Evolutionary conservation across 2,113 vertebrate species (phyloP).

Genomic region (Carassius auratus): DNA sequence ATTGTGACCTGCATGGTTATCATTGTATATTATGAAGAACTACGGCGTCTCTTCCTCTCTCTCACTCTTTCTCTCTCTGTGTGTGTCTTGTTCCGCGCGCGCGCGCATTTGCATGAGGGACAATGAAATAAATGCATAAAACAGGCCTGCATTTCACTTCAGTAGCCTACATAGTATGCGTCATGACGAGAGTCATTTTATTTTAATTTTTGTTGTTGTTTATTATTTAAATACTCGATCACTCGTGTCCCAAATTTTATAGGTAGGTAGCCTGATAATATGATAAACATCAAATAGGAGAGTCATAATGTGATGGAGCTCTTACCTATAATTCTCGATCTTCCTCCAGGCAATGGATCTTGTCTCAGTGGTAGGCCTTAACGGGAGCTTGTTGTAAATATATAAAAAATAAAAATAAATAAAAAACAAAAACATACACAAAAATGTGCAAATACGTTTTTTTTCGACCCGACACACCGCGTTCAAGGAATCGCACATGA

Average conservation of each 20-base stretch:
- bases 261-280: background rate
- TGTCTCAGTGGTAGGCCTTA: conserved; percentile 60
- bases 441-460: conserved; percentile 39
- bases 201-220: background rate
- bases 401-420: conserved; percentile 46
- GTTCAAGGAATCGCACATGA: conserved; percentile 50
- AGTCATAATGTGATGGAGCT: conserved; percentile 40
- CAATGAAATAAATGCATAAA: conserved; percentile 46
- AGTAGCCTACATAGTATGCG: conserved; percentile 40
- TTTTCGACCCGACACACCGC: conserved; percentile 34
- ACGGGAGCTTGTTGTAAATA: conserved; percentile 64
- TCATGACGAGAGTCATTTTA: conserved; percentile 29
- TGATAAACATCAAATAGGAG: background rate
- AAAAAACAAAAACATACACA: conserved; percentile 38
- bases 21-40: background rate
- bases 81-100: background rate
- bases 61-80: background rate
- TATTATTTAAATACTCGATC: conserved; percentile 14
- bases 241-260: background rate
- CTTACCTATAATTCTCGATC: conserved; percentile 70
- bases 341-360: conserved; percentile 65
- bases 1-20: conserved; percentile 18
- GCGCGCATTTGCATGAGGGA: conserved; percentile 16
- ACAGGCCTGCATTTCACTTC: conserved; percentile 57
- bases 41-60: background rate